Conservation (phyloP, 2,888 invertebrate species). For the Acleris holmiana region DNA sequence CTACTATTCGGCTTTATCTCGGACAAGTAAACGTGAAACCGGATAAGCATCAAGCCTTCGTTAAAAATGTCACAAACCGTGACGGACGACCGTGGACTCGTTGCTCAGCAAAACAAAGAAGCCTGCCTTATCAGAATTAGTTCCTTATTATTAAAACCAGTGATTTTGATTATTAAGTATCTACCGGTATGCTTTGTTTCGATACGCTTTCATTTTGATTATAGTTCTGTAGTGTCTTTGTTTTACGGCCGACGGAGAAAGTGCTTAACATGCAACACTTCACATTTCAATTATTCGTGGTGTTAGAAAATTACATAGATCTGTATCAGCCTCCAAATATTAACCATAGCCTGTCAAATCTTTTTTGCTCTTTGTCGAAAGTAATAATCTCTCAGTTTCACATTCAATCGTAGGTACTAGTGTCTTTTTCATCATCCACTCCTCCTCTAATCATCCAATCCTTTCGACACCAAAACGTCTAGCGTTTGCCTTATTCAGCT, state of each 20-base stretch:
- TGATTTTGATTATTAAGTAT: constrained; percentile 1
- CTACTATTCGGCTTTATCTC: too few species aligned
- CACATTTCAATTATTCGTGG: neutral
- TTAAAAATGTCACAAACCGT: constrained; percentile 46
- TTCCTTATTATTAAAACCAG: constrained; percentile 4
- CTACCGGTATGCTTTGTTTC: neutral
- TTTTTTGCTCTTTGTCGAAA: too few species aligned
- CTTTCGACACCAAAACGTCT: too few species aligned
- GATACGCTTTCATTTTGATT: constrained; percentile 24
- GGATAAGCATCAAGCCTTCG: constrained; percentile 29
- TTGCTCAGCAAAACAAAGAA: constrained; percentile 45
- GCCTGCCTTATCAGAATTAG: constrained; percentile 1
- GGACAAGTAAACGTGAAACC: neutral
- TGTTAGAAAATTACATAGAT: too few species aligned
- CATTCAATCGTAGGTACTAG: too few species aligned
- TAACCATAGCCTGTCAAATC: too few species aligned
- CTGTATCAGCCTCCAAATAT: too few species aligned
- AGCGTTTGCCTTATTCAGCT: too few species aligned
- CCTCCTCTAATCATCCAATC: too few species aligned
- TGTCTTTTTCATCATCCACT: too few species aligned
- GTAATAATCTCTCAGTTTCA: too few species aligned
- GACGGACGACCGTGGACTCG: constrained; percentile 61
- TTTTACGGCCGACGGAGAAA: constrained; percentile 14
- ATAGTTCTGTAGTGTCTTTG: constrained; percentile 10
- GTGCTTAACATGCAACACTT: constrained; percentile 8